phyloP scores from a whole-genome alignment of 1,140 invertebrate genomes.

The Drosophila burlai region DNA sequence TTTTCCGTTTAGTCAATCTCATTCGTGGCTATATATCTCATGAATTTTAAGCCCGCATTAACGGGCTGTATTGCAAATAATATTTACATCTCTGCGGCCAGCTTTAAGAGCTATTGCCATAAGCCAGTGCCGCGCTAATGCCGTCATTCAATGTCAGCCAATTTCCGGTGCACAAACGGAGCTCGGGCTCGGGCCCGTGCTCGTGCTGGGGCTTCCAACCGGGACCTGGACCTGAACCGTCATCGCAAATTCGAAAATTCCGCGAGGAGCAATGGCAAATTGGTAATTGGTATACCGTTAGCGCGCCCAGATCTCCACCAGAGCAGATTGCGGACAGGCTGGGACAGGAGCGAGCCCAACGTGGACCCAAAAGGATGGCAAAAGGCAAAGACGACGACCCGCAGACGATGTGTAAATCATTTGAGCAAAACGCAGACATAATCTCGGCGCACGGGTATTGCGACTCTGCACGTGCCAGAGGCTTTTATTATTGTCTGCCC shows the following conservation, averaged over 20 bases:
- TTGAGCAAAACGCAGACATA: slow-evolving; percentile 71
- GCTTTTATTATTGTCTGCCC: slow-evolving; percentile 53
- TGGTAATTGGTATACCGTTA: slow-evolving; percentile 72
- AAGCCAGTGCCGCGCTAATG: slow-evolving; percentile 35
- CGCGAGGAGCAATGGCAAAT: slow-evolving; percentile 54
- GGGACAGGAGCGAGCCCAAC: slow-evolving; percentile 2
- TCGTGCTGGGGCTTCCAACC: not conserved
- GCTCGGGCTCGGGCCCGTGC: not conserved
- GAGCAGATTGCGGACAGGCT: slow-evolving; percentile 13
- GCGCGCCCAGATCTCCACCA: slow-evolving; percentile 37
- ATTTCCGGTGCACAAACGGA: slow-evolving; percentile 32
- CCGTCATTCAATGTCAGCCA: slow-evolving; percentile 43
- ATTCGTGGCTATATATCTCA: not conserved
- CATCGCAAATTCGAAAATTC: slow-evolving; percentile 59
- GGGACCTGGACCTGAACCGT: slow-evolving; percentile 3
- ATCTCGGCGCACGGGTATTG: slow-evolving; percentile 56
- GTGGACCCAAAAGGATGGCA: not conserved
- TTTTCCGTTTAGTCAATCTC: not conserved
- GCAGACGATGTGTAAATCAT: slow-evolving; percentile 69
- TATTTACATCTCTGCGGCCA: slow-evolving; percentile 26
- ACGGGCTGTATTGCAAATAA: not conserved
- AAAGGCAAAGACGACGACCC: slow-evolving; percentile 2
- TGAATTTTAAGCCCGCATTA: slow-evolving; percentile 6
- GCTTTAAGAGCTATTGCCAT: slow-evolving; percentile 38
- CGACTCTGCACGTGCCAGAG: slow-evolving; percentile 51